Conservation (phyloP, 2,113 vertebrate species). For the Silurus glanis region DNA sequence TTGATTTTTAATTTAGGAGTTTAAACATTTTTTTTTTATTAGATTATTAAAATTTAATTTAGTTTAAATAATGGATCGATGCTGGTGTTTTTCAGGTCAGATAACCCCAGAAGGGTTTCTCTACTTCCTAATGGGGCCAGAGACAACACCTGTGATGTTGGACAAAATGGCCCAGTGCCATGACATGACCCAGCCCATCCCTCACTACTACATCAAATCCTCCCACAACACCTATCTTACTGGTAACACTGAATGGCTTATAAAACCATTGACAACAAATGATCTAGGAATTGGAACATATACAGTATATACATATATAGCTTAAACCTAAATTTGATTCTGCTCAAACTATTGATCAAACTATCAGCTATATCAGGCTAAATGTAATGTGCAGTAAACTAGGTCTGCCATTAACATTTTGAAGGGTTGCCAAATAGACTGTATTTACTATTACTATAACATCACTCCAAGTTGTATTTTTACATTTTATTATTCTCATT, state of each 20-base stretch:
- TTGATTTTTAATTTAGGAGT: no score
- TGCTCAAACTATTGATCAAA: no score
- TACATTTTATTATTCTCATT: no score
- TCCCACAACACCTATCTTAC: conserved; percentile 98
- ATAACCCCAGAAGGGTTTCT: conserved; percentile 91
- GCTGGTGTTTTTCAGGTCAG: conserved; percentile 73
- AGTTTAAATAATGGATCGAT: not conserved
- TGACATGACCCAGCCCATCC: conserved; percentile 90
- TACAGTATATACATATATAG: not conserved
- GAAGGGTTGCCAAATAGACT: not conserved
- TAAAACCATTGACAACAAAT: not conserved
- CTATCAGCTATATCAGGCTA: no score
- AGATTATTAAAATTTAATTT: no score
- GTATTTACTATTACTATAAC: not conserved
- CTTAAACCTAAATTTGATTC: not conserved
- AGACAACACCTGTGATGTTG: conserved; percentile 83
- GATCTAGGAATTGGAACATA: not conserved
- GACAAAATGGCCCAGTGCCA: conserved; percentile 83
- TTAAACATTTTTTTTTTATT: no score
- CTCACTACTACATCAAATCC: conserved; percentile 95
- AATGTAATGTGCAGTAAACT: no score
- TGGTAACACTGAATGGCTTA: conserved; percentile 63
- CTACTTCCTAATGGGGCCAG: conserved; percentile 86
- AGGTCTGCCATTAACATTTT: not conserved
- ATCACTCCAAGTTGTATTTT: no score